Base-by-base conservation (phyloP, 2,113 vertebrate species). In the Cephalophus harveyi region DNA sequence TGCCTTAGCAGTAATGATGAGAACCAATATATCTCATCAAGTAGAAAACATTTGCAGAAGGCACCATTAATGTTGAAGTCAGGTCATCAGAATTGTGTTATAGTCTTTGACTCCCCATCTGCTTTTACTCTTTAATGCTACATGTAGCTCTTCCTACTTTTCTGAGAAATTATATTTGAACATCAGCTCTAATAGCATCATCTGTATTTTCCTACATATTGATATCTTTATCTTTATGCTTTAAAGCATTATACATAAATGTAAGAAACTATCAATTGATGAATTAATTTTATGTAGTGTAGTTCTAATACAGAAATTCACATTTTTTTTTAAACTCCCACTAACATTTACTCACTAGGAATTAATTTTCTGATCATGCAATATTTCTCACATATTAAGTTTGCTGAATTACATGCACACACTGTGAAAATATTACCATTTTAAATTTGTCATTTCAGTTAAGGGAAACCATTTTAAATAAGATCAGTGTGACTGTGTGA, bases 381-480 rank as follows among this genome's bases (percentile, higher is more conserved):
- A 28, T 95, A 43, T 62, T 95, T 85, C 4, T n/a, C 87, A 8
- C 74, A 59, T 86, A 43, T 14, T 93, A 84, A 78, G 67, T 50
- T 59, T 78, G 7, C 25, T 74, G 30, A 81, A 95, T 95, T 94
- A 33, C 54, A 55, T 78, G 43, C 33, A 85, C 46, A 62, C 30
- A 59, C 57, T 94, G 23, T 79, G 33, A 87, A 92, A 96, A 97
- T 33, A 86, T 95, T 89, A 94, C 95, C 87, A 89, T 95, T 92
- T 36, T 92, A 93, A 90, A 74, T 21, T 33, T 54, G 40, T 96
- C 89, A 91, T 48, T 93, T 81, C 25, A 81, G 78, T 95, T 93
- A 91, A 92, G 62, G 54, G 76, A 97, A 96, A 88, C 15, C n/a
- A 92, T 90, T 94, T 97, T 91, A 97, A 97, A 93, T 71, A 93